phyloP scores from a whole-genome alignment of 1,140 invertebrate genomes.

The Ericerus pela region DNA sequence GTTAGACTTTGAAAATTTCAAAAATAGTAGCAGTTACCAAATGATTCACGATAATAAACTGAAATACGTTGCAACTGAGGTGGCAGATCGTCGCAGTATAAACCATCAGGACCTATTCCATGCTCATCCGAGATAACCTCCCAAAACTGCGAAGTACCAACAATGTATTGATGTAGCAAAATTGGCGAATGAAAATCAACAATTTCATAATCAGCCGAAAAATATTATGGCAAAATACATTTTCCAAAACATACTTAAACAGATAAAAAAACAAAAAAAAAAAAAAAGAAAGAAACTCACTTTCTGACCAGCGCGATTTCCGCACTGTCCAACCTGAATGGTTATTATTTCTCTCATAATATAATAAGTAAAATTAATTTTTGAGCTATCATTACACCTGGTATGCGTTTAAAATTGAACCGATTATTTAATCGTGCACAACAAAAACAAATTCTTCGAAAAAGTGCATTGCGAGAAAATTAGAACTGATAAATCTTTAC shows the following conservation, averaged over 20 bases:
- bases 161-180: not conserved
- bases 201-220: not conserved
- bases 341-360: constrained; percentile 11
- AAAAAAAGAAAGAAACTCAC: not conserved
- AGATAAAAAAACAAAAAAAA: not conserved
- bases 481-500: no score
- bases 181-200: not conserved
- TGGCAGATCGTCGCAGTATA: constrained; percentile 49
- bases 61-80: constrained; percentile 42
- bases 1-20: not conserved
- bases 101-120: constrained; percentile 68
- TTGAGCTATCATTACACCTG: no score
- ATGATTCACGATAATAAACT: constrained; percentile 45
- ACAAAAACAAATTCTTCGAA: no score
- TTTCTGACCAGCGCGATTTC: constrained; percentile 2
- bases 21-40: constrained; percentile 24
- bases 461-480: no score
- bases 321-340: constrained; percentile 4
- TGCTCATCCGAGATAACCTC: constrained; percentile 80
- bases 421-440: no score
- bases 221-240: no score
- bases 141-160: constrained; percentile 44
- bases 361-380: no score
- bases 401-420: no score
- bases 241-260: not conserved